Evolutionary conservation across 2,888 invertebrate species (phyloP), one percentile per base, ranked within the genome.

Genomic region (Synanthedon myopaeformis): DNA sequence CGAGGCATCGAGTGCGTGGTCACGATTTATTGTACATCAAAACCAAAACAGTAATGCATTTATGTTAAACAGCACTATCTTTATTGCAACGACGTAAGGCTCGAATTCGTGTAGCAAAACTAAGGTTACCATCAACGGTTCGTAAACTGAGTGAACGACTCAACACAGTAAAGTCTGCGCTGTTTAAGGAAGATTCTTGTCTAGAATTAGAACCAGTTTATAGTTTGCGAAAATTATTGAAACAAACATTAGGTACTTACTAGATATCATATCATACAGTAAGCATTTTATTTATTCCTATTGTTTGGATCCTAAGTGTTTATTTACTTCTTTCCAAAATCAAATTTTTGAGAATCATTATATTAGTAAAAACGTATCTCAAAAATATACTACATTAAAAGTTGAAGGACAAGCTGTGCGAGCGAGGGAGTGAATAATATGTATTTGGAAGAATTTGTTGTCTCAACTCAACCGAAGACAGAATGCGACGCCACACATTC

Each of bases 181-280:
- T 79, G 75, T 79, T 80, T 80, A 76, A 72, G 76, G 69, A 74
- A 79, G 79, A 82, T 80, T 66, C 74, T 79, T 77, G 78, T 81
- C 76, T 75, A 66, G 67, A 61, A 60, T 61, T 62, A 66, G 70
- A 74, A 70, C 75, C 65, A 66, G 75, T 74, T 64, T 67, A 61
- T 64, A 14, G n/a, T 13, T 14, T 68, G 70, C 62, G 64, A 64
- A 66, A 67, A 69, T 69, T 64, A 72, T 72, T 69, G 64, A 58
- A 52, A 64, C 42, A 50, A 42, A 49, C 17, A 52, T 45, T 45
- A n/a, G n/a, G n/a, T n/a, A 13, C 45, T 13, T 45, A 45, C 45
- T 35, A 42, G 6, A 3, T 42, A 10, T 35, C 35, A 35, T 23
- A 23, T 35, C 35, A 10, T 35, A 10, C 35, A 10, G 35, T 35